phyloP scores from a whole-genome alignment of 2,888 invertebrate species.

The Polydrusus pterygomalis region DNA sequence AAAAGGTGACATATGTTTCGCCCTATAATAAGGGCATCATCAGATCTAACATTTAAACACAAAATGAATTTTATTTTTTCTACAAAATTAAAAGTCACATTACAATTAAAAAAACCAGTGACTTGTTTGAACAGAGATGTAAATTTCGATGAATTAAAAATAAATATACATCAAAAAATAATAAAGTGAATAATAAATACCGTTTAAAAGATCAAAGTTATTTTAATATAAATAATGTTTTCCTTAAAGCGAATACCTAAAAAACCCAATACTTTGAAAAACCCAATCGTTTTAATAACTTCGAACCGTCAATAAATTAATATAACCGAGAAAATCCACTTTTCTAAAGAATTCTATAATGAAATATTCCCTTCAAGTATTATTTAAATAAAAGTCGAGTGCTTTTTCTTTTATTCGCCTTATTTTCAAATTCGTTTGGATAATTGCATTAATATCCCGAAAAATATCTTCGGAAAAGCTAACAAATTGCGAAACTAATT shows the following conservation, averaged over 20 bases:
- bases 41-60: too few species aligned
- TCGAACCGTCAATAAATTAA: constrained; percentile 44
- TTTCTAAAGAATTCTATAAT: constrained; percentile 51
- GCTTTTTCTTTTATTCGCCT: constrained; percentile 37
- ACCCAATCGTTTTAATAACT: constrained; percentile 35
- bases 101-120: too few species aligned
- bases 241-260: background rate
- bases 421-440: constrained; percentile 45
- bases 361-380: constrained; percentile 49
- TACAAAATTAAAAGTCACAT: too few species aligned
- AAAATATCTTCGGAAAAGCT: constrained; percentile 45
- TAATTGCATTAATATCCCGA: constrained; percentile 51
- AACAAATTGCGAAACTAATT: constrained; percentile 51
- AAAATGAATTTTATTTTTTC: too few species aligned
- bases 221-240: constrained; percentile 16
- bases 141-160: too few species aligned
- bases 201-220: background rate
- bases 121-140: too few species aligned
- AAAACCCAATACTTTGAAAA: constrained; percentile 3
- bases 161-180: background rate
- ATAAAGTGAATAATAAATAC: background rate
- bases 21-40: too few species aligned
- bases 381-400: constrained; percentile 53
- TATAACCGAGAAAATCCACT: constrained; percentile 46
- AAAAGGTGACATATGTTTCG: too few species aligned